Evolutionary conservation across 2,888 invertebrate species (phyloP), one percentile per base, ranked within the genome.

Genomic region (Hirtodrosophila histrioides): DNA sequence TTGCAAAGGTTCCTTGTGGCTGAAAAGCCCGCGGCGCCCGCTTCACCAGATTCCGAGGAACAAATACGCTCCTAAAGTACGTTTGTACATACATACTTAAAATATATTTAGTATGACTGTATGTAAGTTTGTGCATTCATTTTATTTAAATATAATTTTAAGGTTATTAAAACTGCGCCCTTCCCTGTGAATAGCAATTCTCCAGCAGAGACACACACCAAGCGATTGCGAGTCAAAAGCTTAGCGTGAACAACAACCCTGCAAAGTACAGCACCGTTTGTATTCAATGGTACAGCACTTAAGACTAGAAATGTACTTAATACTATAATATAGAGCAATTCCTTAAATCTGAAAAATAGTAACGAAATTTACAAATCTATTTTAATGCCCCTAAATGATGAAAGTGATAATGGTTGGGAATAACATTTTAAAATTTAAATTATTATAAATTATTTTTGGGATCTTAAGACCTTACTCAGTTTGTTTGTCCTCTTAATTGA

Each of bases 11-110:
- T 73, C 27, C 17, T 76, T 6, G 29, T 48, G 5, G 33, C 44
- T 27, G 84, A 67, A 4, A 66, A 69, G 27, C 3, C 53, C 5
- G 11, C 41, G 9, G 17, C 45, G 27, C 7, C 74, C 0, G 44
- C 62, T 11, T 23, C 70, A 33, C 11, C 50, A 24, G 62, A 63
- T n/a, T 29, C 75, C 2, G 78, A 77, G 41, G 86, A 84, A n/a
- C 37, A 78, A 43, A 86, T 84, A 39, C 75, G 75, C 9, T 65
- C 74, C 11, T 83, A 83, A 46, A 24, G n/a, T 27, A 4, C 40
- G 17, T 5, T 11, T 57, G 57, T 50, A 45, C 8, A 49, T 24
- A 24, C 3, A 45, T 29, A 48, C 23, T 50, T 11, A 11, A 36
- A 36, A 57, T 45, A 57, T 57, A 56, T 45, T 36, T 36, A 66